Evolutionary conservation across 2,797 vertebrate species (phyloP).

Genomic region (Hydrolagus colliei): DNA sequence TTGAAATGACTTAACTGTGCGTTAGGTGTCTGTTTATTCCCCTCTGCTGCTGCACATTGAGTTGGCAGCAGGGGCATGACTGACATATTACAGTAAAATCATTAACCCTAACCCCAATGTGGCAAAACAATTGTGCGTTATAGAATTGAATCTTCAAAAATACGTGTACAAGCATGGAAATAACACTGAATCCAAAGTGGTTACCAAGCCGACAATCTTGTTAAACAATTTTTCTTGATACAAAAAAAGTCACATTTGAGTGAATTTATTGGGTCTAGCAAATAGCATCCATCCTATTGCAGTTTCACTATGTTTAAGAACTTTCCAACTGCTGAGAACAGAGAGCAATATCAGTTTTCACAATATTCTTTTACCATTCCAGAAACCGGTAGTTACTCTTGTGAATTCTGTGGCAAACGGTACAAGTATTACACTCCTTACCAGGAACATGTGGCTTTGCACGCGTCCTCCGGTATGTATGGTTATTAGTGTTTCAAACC

Average conservation of each 20-base stretch:
- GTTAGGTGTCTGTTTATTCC: neutral
- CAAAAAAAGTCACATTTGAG: too few relatives aligned
- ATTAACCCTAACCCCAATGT: neutral
- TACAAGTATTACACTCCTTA: constrained; percentile 99
- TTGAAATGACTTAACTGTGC: neutral
- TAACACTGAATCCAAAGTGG: too few relatives aligned
- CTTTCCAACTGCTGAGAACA: constrained; percentile 35
- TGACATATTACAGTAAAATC: neutral
- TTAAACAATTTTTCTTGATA: too few relatives aligned
- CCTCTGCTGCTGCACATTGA: neutral
- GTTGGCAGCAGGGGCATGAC: neutral
- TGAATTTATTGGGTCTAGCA: too few relatives aligned
- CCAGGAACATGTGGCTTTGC: constrained; percentile 95
- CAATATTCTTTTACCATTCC: constrained; percentile 40
- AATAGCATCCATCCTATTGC: too few relatives aligned
- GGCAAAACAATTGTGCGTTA: too few relatives aligned
- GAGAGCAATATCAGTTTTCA: neutral
- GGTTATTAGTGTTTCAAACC: constrained; percentile 1
- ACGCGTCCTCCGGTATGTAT: constrained; percentile 85
- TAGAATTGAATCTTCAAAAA: too few relatives aligned
- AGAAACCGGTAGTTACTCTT: constrained; percentile 97
- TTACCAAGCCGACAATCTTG: too few relatives aligned
- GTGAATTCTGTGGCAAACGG: constrained; percentile 96
- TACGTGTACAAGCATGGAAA: too few relatives aligned
- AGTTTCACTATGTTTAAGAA: neutral